phyloP scores from a whole-genome alignment of 1,140 invertebrate species.

The Solenopsis fugax region DNA sequence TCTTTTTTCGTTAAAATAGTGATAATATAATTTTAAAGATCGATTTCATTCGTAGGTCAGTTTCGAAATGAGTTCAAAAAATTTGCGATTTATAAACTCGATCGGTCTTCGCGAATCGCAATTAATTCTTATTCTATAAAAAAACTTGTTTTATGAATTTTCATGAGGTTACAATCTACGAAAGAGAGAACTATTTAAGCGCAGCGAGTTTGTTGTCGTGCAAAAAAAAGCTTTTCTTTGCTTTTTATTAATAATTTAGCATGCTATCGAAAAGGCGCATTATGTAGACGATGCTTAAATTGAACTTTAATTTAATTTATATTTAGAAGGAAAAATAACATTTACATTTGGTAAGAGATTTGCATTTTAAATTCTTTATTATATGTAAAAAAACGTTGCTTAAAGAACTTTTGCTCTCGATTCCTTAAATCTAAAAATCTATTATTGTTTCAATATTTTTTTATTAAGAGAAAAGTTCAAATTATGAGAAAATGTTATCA shows the following conservation, averaged over 20 bases:
- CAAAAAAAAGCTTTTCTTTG: not conserved
- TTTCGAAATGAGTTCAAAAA: conserved; percentile 9
- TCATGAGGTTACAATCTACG: not conserved
- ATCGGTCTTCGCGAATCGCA: not conserved
- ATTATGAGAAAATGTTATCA: not conserved
- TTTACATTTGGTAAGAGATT: not conserved
- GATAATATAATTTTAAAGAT: not conserved
- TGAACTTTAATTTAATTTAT: not conserved
- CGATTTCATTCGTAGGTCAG: conserved; percentile 37
- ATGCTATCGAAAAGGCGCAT: not conserved
- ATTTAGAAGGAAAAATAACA: not conserved
- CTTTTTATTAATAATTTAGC: not conserved
- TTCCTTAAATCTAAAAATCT: not conserved
- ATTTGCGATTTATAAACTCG: conserved; percentile 3
- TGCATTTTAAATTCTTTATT: not conserved
- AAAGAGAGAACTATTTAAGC: not conserved
- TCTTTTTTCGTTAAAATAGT: not conserved
- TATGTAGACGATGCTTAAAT: not conserved
- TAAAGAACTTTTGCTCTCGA: not conserved
- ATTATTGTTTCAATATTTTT: no score
- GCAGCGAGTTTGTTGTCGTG: not conserved
- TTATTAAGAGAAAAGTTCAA: not conserved
- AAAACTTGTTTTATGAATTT: conserved; percentile 38
- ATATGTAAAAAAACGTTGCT: not conserved
- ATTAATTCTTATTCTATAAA: conserved; percentile 18